These are phyloP conservation scores for Diadophis punctatus DNA, from an alignment of 2,113 vertebrate genomes.

Conservation along the genomic window DNA sequence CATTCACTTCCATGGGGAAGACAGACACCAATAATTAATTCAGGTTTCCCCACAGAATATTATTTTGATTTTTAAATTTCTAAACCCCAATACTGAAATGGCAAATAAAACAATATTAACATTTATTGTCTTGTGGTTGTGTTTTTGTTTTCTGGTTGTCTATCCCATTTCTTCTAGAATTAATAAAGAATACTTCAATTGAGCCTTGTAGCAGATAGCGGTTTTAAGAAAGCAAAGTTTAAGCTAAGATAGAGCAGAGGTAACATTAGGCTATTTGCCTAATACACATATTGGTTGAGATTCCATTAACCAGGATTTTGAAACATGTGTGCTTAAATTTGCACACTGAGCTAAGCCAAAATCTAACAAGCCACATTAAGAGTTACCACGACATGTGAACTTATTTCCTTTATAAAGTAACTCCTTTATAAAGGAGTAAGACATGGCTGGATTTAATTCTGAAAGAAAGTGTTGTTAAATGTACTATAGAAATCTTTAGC, in stretches of 20 bases:
- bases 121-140: neutral
- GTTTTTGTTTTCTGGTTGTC: neutral
- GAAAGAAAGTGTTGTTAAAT: neutral
- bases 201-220: neutral
- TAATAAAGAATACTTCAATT: neutral
- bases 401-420: neutral
- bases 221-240: neutral
- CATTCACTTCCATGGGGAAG: neutral
- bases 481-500: neutral
- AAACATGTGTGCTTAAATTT: neutral
- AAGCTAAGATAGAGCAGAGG: neutral
- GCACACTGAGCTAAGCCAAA: neutral
- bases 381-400: neutral
- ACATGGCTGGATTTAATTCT: neutral
- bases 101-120: neutral
- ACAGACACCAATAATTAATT: neutral
- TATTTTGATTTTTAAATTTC: neutral
- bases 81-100: neutral
- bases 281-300: neutral
- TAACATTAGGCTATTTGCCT: neutral
- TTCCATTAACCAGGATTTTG: neutral
- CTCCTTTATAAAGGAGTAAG: neutral
- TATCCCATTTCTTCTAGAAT: neutral
- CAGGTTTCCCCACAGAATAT: neutral
- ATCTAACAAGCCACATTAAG: neutral